Evolutionary conservation across 2,888 invertebrate genomes (phyloP).

Genomic region (Chrysodeixis includens): DNA sequence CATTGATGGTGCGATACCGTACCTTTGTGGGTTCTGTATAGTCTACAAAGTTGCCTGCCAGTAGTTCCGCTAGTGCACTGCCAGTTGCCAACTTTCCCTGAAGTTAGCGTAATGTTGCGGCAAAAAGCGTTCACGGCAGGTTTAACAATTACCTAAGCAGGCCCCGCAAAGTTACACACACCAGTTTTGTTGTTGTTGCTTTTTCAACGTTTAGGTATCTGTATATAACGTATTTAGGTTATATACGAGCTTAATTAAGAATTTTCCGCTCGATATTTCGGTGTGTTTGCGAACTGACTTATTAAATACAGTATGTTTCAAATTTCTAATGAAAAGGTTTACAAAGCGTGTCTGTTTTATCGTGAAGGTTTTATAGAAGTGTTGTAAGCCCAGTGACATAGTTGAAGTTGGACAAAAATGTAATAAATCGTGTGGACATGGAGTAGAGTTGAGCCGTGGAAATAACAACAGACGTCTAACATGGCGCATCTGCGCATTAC

Average conservation of each 20-base stretch:
- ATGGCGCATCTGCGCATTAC: slow-evolving; percentile 66
- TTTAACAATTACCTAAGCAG: slow-evolving; percentile 89
- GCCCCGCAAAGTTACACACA: slow-evolving; percentile 70
- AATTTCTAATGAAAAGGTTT: neutral
- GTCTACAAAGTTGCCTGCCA: slow-evolving; percentile 80
- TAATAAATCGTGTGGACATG: slow-evolving; percentile 24
- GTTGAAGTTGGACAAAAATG: slow-evolving; percentile 9
- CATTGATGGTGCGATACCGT: slow-evolving; percentile 84
- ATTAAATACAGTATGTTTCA: neutral
- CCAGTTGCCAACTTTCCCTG: slow-evolving; percentile 82
- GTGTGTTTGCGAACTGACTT: neutral
- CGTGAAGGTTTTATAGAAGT: neutral
- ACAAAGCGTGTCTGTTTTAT: neutral
- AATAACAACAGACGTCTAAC: slow-evolving; percentile 54
- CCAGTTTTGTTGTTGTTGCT: slow-evolving; percentile 74
- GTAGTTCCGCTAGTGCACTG: slow-evolving; percentile 74
- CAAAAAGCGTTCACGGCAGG: slow-evolving; percentile 87
- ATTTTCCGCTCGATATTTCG: slow-evolving; percentile 18
- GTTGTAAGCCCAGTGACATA: slow-evolving; percentile 24
- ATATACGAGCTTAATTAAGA: slow-evolving; percentile 25
- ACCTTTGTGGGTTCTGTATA: slow-evolving; percentile 86
- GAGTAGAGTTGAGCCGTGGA: slow-evolving; percentile 5
- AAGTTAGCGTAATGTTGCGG: slow-evolving; percentile 86
- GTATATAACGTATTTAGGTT: slow-evolving; percentile 32
- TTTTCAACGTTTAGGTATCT: slow-evolving; percentile 57